A percentile compares a stretch with the other conserved stretches of the same genome.
Evolutionary conservation across 2,888 invertebrate species (phyloP).

Genomic region (Brachylomia viminalis): DNA sequence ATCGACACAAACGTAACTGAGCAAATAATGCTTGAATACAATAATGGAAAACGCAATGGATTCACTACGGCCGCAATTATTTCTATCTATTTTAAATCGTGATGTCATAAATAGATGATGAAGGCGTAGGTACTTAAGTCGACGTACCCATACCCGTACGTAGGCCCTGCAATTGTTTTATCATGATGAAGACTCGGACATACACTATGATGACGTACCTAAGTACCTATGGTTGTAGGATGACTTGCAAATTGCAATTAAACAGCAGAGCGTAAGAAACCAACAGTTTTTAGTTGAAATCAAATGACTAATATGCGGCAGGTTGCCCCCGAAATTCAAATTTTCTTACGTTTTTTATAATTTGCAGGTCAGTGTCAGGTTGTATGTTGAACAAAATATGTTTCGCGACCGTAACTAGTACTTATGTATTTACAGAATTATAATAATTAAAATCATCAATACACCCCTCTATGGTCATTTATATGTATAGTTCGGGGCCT

Average conservation of each 20-base stretch:
- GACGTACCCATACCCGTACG: not conserved
- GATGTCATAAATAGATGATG: slow-evolving; percentile 39
- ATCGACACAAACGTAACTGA: not conserved
- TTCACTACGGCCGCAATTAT: slow-evolving; percentile 1
- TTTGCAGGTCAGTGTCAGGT: too few relatives aligned
- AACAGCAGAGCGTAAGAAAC: not conserved
- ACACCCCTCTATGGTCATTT: too few relatives aligned
- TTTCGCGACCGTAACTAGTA: too few relatives aligned
- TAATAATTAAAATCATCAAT: too few relatives aligned
- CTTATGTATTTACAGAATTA: too few relatives aligned
- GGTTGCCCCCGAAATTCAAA: too few relatives aligned
- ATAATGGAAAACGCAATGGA: slow-evolving; percentile 27
- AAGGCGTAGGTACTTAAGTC: not conserved
- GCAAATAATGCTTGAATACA: slow-evolving; percentile 26
- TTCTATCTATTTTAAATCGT: slow-evolving; percentile 31
- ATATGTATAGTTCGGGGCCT: too few relatives aligned
- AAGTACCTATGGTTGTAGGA: not conserved
- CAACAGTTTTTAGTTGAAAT: not conserved
- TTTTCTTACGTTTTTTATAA: too few relatives aligned
- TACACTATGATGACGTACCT: slow-evolving; percentile 15
- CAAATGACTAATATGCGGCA: slow-evolving; percentile 4
- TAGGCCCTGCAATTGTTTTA: too few relatives aligned
- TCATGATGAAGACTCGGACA: slow-evolving; percentile 26
- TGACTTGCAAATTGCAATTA: slow-evolving; percentile 41
- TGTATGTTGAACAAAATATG: too few relatives aligned